Percentiles rank a stretch among this genome's conserved stretches.
These are phyloP conservation scores for Tribolium castaneum DNA, from an alignment of 1,140 invertebrate species.

Conservation along the genomic window DNA sequence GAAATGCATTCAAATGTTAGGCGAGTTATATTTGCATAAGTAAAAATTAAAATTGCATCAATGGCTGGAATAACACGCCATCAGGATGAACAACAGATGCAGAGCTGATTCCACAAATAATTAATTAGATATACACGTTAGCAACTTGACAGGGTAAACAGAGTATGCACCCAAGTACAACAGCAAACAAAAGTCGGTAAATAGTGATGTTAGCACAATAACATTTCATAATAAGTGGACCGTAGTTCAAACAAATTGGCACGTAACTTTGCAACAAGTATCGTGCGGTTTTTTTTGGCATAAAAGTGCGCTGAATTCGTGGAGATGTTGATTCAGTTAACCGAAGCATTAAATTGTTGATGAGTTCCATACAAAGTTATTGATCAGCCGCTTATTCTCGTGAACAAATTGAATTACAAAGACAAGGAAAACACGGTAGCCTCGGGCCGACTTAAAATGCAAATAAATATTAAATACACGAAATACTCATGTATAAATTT, in stretches of 20 bases:
- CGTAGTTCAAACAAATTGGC: neutral
- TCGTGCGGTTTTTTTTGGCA: neutral
- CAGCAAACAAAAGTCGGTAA: neutral
- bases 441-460: neutral
- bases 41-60: neutral
- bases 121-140: neutral
- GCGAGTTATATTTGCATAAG: too few species aligned
- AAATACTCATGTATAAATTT: slow-evolving; percentile 18
- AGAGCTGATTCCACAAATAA: neutral
- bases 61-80: too few species aligned
- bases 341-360: slow-evolving; percentile 10
- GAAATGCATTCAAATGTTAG: too few species aligned
- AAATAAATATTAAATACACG: slow-evolving; percentile 22
- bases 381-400: neutral
- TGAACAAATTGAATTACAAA: slow-evolving; percentile 15
- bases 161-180: neutral
- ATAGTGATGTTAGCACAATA: neutral
- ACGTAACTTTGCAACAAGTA: neutral
- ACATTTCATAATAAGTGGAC: neutral
- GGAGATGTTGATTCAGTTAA: too few species aligned
- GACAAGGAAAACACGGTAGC: neutral
- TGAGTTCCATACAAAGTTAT: neutral
- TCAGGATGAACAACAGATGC: neutral
- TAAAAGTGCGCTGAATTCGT: too few species aligned
- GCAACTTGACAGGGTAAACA: neutral